Evolutionary conservation across 1,140 invertebrate genomes (phyloP), one percentile per base, ranked within the genome.

Genomic region (Trypoxylus dichotomus): DNA sequence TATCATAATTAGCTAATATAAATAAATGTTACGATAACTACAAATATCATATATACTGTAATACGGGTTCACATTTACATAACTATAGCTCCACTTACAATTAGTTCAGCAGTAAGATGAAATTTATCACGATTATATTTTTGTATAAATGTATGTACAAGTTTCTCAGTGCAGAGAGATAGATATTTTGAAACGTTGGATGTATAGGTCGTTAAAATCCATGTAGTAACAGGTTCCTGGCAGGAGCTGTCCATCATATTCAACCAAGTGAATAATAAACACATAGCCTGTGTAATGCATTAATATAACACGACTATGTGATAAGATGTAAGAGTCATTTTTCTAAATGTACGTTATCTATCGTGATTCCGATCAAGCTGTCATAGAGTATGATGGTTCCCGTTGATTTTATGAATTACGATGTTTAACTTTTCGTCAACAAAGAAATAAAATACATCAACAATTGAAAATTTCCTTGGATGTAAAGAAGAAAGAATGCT

Each of bases 141-240:
- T 54, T 54, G 19, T 54, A 54, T 54, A 54, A 54, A 54, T 54
- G 15, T 19, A 54, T 37, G 32, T 37, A 37, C 32, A 47, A 54
- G 47, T n/a, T 15, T 54, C 15, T 54, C 47, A 54, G 47, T 37
- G 15, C 47, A 37, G 47, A 54, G 15, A 54, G 11, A 54, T n/a
- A 54, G 43, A 47, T 54, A 6, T 19, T 54, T 54, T 21, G 47
- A 54, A 54, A 54, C 47, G 47, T 54, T 54, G 19, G 47, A 54
- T 54, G 47, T 54, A 54, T 54, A 54, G 47, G 47, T 54, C 47
- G 47, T 54, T 54, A 54, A 54, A 54, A 54, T 54, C 47, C 15
- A 54, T 54, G 47, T 54, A 54, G 47, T 54, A 54, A 54, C 47
- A 54, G 47, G 47, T 54, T 54, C 47, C 7, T 54, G 19, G 19